Base-by-base conservation (phyloP, 2,888 invertebrate species). In the Thereva nobilitata region DNA sequence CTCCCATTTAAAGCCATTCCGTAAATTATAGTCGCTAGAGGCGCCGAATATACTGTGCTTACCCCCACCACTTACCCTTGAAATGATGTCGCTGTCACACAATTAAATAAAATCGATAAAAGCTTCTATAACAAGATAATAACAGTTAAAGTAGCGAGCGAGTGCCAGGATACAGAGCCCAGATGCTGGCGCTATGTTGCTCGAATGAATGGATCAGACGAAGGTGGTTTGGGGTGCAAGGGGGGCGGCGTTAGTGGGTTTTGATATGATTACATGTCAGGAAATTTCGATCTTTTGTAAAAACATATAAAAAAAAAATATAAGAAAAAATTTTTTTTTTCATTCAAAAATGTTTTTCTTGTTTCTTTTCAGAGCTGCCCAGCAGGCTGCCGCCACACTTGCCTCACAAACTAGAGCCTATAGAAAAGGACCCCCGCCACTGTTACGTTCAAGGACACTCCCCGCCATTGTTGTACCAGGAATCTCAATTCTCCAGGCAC, bases 391-490 rank as follows among this genome's bases (percentile, higher is more conserved):
- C 84, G 84, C 72, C 84, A 83, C 45, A 75, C 83, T 72, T 83
- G 85, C 74, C 79, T 83, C 72, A 79, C 85, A 67, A 83, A 84
- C 77, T 72, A 84, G 74, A 45, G 80, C 84, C 47, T 82, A 82
- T 70, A 80, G 78, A 68, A 72, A 72, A 64, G 83, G 84, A 44
- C 90, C 89, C 34, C 89, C 90, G 8, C 93, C 93, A 0, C 82
- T 94, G 70, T 82, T 93, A 72, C 87, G 93, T 73, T 93, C 93
- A 49, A 86, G 93, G 75, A 94, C 94, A 5, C 82, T 94, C 68
- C 94, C 94, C 49, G 92, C 93, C 71, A 94, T 94, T 77, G 89
- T 94, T 53, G 90, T 91, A 49, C 93, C 93, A 1, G 92, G 92
- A 61, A 86, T 93, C 76, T 89, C 85, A 74, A 90, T 93, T 73